Evolutionary conservation across 2,113 vertebrate species (phyloP).

Genomic region (Paradoxurus hermaphroditus): DNA sequence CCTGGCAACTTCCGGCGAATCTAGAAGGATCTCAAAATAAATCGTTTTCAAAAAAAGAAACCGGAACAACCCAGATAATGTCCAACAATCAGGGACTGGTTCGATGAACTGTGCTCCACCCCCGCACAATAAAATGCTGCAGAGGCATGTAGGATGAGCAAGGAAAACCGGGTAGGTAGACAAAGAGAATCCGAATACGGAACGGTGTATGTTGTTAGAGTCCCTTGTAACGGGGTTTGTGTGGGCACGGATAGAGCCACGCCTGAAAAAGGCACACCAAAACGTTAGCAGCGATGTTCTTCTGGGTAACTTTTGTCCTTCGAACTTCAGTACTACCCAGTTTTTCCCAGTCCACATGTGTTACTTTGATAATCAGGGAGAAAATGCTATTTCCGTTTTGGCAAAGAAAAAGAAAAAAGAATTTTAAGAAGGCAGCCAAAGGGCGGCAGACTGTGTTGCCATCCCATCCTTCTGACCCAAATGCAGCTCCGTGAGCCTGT

Average conservation of each 20-base stretch:
- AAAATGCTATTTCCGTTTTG: not conserved
- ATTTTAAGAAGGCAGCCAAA: not conserved
- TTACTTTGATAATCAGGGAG: not conserved
- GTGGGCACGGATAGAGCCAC: accelerated
- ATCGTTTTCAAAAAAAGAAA: not conserved
- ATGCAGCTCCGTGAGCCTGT: accelerated
- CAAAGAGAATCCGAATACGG: not conserved
- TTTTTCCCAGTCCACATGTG: not conserved
- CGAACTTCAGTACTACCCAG: not conserved
- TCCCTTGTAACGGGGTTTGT: not conserved
- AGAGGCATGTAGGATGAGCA: not conserved
- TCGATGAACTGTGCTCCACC: not conserved
- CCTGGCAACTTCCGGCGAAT: not conserved
- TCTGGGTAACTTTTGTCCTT: not conserved
- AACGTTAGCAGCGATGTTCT: not conserved
- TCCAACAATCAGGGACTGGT: not conserved
- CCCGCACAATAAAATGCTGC: too few relatives aligned
- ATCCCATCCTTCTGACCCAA: not conserved
- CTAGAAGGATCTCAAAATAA: not conserved
- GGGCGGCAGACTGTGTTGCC: not conserved
- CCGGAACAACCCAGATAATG: not conserved
- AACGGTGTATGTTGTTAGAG: accelerated
- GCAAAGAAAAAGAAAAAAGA: not conserved
- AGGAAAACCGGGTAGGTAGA: not conserved
- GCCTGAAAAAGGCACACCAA: not conserved